Evolutionary conservation across 2,113 vertebrate species (phyloP).

Genomic region (Dipodomys merriami): DNA sequence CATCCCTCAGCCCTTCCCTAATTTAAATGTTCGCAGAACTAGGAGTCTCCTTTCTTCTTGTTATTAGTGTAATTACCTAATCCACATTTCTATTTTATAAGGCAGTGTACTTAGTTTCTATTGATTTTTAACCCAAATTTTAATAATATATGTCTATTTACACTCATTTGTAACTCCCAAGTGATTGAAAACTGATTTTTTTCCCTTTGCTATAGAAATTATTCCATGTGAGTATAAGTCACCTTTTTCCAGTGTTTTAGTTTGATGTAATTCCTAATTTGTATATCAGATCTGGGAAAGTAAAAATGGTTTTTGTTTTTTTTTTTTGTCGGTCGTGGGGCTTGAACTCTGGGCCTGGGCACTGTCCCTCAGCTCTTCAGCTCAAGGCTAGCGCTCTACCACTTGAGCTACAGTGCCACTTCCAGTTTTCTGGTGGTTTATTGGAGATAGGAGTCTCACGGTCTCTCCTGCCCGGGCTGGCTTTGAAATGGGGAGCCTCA

Average conservation of each 20-base stretch:
- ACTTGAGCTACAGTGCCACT: too few relatives aligned
- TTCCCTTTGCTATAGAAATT: conserved; percentile 39
- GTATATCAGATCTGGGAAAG: not conserved
- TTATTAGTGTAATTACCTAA: not conserved
- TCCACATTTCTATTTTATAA: conserved; percentile 20
- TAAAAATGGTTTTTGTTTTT: conserved; percentile 41
- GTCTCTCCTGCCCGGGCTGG: too few relatives aligned
- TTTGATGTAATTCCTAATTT: not conserved
- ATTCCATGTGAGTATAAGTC: conserved; percentile 22
- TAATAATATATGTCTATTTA: not conserved
- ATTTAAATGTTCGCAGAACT: not conserved
- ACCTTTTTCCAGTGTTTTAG: not conserved
- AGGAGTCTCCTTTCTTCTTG: not conserved
- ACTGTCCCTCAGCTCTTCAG: too few relatives aligned
- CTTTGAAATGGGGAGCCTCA: too few relatives aligned
- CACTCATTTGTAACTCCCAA: conserved; percentile 63
- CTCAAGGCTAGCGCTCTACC: too few relatives aligned
- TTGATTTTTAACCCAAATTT: conserved; percentile 32
- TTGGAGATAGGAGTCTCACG: too few relatives aligned
- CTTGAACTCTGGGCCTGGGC: too few relatives aligned
- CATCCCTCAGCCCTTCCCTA: not conserved
- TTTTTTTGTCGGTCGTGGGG: too few relatives aligned
- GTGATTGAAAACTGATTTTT: conserved; percentile 69
- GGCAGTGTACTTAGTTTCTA: not conserved
- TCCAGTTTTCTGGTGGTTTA: too few relatives aligned